Percentiles rank a stretch among this genome's conserved stretches.
These are phyloP conservation scores for Tiliacea citrago DNA, from an alignment of 2,888 invertebrate species.

Conservation along the genomic window DNA sequence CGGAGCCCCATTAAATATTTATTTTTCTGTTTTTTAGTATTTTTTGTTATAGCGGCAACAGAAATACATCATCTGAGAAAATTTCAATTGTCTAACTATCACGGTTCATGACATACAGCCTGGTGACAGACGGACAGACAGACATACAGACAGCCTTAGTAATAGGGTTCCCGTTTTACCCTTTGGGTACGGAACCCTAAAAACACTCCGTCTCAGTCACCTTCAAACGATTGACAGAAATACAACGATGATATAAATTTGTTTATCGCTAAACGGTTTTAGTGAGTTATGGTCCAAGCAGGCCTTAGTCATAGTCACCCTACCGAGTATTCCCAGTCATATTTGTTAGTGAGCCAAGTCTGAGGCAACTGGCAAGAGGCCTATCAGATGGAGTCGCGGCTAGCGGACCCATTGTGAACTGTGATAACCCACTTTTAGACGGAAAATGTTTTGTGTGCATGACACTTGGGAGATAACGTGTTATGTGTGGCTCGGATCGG, in stretches of 20 bases:
- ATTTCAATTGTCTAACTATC: too few species aligned
- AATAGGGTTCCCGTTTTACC: too few species aligned
- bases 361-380: slow-evolving; percentile 81
- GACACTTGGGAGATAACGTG: slow-evolving; percentile 75
- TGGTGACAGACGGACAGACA: too few species aligned
- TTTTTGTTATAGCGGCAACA: too few species aligned
- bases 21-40: too few species aligned
- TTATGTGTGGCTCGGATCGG: slow-evolving; percentile 60
- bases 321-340: slow-evolving; percentile 60
- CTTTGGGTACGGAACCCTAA: too few species aligned
- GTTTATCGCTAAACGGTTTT: neutral
- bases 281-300: neutral
- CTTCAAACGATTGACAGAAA: neutral
- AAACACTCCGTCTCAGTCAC: neutral
- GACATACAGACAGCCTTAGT: too few species aligned
- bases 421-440: slow-evolving; percentile 83
- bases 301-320: slow-evolving; percentile 59
- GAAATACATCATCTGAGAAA: too few species aligned
- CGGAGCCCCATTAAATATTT: too few species aligned
- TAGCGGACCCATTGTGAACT: slow-evolving; percentile 72
- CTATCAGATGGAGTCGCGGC: slow-evolving; percentile 81
- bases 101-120: too few species aligned
- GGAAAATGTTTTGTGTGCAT: slow-evolving; percentile 80
- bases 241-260: neutral
- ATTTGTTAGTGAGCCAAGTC: slow-evolving; percentile 79